Evolutionary conservation across 1,140 invertebrate genomes (phyloP).

Genomic region (Drosophila miranda): DNA sequence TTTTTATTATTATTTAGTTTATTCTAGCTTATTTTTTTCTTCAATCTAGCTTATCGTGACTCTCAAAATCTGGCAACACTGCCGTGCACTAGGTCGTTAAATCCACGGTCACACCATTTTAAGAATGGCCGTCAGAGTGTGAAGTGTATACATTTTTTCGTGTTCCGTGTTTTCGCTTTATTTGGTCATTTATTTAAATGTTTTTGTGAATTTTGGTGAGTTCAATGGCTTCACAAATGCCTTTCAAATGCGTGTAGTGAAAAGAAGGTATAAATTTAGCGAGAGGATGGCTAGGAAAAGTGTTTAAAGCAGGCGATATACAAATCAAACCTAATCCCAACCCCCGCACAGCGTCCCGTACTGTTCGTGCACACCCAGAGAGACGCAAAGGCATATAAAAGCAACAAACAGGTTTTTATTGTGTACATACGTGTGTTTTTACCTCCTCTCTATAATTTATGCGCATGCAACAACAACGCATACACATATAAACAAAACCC

Average conservation of each 20-base stretch:
- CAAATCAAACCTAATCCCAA: conserved; percentile 46
- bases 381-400: conserved; percentile 49
- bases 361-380: conserved; percentile 49
- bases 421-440: conserved; percentile 75
- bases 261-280: conserved; percentile 11
- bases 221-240: conserved; percentile 8
- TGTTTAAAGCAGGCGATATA: conserved; percentile 39
- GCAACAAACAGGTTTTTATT: conserved; percentile 80
- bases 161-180: conserved; percentile 73
- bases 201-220: conserved; percentile 78
- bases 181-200: conserved; percentile 71
- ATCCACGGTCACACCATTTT: no score
- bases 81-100: no score
- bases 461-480: conserved; percentile 57
- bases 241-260: background rate
- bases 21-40: no score
- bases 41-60: no score
- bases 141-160: conserved; percentile 56
- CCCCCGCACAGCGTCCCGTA: conserved; percentile 62
- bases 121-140: conserved; percentile 58
- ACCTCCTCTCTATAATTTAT: conserved; percentile 62
- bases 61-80: no score
- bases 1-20: no score
- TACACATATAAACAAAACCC: conserved; percentile 63
- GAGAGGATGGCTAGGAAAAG: background rate